Evolutionary conservation across 2,797 vertebrate species (phyloP), one percentile per base, ranked within the genome.

Genomic region (Macropodus opercularis): DNA sequence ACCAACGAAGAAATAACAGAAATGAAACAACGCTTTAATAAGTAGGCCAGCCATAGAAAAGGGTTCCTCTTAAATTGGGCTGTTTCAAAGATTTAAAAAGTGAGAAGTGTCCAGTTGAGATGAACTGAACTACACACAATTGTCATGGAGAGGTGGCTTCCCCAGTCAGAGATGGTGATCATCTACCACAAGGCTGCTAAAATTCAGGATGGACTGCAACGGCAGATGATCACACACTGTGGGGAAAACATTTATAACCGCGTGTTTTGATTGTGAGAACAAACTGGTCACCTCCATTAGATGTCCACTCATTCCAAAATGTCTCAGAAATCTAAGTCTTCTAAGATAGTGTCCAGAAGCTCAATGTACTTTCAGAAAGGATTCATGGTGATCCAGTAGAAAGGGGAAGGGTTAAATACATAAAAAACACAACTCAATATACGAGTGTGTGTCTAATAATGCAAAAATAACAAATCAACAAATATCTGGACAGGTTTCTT

Each of bases 21-120:
- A 80, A 87, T 27, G 38, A 80, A 88, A 63, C 72, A 77, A 78
- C 75, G 76, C 49, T 74, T 83, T 75, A 52, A 78, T 67, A 79
- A 85, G 72, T 47, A 84, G 76, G 75, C 69, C 66, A 84, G 70
- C 75, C 81, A 89, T 85, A 83, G 15, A 80, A 81, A 87, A 77
- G 54, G 44, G 52, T 81, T 86, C 57, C 56, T 86, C 76, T 81
- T 72, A 68, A 75, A 84, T 73, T 3, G 46, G 69, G 55, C 71
- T 54, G 59, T 77, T 82, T 80, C 57, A 74, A 77, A 81, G 57
- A 79, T 67, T 79, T 86, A 73, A 88, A 88, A 87, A 82, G 72
- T 71, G 66, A 80, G 49, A 77, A 62, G 74, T 46, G 50, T 84
- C 75, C 79, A 63, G 77, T 39, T 62, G 62, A 75, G 65, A 57